Conservation (phyloP, 92 coral and sea anemone genomes). For the Zoanthus sansibaricus region DNA sequence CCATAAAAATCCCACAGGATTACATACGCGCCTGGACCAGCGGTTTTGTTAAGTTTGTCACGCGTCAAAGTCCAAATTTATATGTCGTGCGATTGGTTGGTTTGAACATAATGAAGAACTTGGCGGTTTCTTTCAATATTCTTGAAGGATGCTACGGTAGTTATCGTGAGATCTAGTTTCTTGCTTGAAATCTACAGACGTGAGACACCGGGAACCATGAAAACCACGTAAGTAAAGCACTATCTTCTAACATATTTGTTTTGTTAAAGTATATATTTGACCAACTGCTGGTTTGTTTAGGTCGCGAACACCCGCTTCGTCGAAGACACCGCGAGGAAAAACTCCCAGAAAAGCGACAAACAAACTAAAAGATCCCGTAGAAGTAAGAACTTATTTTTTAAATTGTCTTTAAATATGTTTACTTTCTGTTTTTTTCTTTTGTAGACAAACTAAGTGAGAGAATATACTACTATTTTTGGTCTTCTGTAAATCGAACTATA, state of each 20-base stretch:
- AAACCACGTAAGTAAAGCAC: constrained; percentile 71
- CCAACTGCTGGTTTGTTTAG: constrained; percentile 51
- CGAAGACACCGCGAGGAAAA: constrained; percentile 86
- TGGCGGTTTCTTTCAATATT: constrained; percentile 95
- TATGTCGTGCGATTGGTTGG: constrained; percentile 74
- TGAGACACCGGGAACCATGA: constrained; percentile 48
- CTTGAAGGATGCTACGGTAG: constrained; percentile 54
- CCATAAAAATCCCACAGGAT: too few relatives aligned
- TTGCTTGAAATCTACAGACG: constrained; percentile 29
- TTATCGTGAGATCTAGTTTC: constrained; percentile 17
- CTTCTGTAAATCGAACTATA: too few relatives aligned
- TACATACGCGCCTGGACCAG: background rate
- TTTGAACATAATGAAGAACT: constrained; percentile 64
- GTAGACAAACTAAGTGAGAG: background rate
- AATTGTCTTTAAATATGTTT: background rate
- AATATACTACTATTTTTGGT: too few relatives aligned
- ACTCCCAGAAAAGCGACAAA: constrained; percentile 65
- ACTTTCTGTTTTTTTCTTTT: background rate
- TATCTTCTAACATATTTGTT: background rate
- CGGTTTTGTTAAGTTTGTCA: background rate
- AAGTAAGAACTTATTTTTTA: constrained; percentile 64
- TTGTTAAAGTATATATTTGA: background rate
- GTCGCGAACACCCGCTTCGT: constrained; percentile 92
- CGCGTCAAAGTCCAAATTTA: background rate
- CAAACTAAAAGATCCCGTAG: constrained; percentile 97